Conservation (phyloP, 2,113 vertebrate species). For the Casuarius casuarius region DNA sequence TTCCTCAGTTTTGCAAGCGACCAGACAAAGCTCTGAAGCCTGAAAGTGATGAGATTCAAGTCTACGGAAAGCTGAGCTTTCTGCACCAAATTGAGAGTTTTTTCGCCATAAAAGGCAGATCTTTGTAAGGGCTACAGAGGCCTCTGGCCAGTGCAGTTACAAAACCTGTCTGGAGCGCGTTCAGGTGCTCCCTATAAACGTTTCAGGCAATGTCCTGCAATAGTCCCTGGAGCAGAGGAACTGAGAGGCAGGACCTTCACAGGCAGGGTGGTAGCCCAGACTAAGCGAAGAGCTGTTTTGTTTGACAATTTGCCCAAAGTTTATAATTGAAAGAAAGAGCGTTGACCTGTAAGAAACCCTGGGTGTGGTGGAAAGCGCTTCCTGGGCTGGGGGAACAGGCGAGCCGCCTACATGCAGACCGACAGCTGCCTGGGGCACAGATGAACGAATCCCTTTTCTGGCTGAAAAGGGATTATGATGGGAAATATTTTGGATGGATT, state of each 20-base stretch:
- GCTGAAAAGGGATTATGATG: background rate
- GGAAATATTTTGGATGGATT: slow-evolving; percentile 11
- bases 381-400: background rate
- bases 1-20: background rate
- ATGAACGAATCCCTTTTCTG: background rate
- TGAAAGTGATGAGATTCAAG: background rate
- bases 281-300: slow-evolving; percentile 50
- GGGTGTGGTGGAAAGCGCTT: slow-evolving; percentile 57
- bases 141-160: background rate
- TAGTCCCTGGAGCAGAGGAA: background rate
- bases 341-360: slow-evolving; percentile 49
- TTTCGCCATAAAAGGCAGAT: background rate
- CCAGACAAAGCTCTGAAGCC: background rate
- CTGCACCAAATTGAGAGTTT: background rate
- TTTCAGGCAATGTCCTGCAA: background rate
- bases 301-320: slow-evolving; percentile 59
- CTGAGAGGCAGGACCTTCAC: slow-evolving; percentile 1
- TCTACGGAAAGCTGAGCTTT: background rate
- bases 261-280: slow-evolving; percentile 26
- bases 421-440: slow-evolving; percentile 13
- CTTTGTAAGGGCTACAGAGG: background rate
- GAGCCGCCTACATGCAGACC: background rate
- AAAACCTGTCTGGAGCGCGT: fast-evolving
- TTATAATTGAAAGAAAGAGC: slow-evolving; percentile 37
- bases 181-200: background rate